Evolutionary conservation across 2,888 invertebrate species (phyloP).

Genomic region (Eueremaeus valkanovi): DNA sequence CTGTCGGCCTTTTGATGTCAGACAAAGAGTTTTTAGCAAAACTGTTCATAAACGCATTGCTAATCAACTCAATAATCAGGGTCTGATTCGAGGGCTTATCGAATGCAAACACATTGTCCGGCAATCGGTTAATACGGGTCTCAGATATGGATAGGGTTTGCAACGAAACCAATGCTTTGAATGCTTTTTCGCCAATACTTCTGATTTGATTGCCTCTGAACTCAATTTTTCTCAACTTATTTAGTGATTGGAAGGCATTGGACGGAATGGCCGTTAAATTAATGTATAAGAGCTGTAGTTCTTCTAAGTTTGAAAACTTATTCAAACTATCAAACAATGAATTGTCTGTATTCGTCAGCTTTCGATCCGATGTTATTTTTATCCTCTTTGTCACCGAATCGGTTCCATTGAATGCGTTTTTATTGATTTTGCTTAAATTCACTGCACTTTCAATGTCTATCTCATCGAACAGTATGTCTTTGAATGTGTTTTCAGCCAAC

Average conservation of each 20-base stretch:
- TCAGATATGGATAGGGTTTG: neutral
- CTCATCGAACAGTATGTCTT: neutral
- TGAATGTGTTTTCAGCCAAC: neutral
- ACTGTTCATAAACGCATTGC: neutral
- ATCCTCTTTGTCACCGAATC: neutral
- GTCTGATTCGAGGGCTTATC: neutral
- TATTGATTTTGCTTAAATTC: neutral
- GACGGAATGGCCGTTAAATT: neutral
- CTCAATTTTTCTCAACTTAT: neutral
- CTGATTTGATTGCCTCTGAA: neutral
- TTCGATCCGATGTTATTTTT: neutral
- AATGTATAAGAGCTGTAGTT: neutral
- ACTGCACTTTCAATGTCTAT: neutral
- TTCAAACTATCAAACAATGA: neutral
- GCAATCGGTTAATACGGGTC: neutral
- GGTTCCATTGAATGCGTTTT: neutral
- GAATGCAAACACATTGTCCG: neutral
- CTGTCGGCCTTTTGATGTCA: neutral
- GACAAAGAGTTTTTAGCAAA: neutral
- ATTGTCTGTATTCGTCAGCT: neutral
- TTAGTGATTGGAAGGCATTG: neutral
- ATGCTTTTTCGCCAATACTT: neutral
- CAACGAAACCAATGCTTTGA: too few relatives aligned
- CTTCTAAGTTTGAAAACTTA: neutral
- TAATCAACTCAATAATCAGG: neutral